Evolutionary conservation across 92 coral and sea anemone species (phyloP).

Genomic region (Epizoanthus ramosus): DNA sequence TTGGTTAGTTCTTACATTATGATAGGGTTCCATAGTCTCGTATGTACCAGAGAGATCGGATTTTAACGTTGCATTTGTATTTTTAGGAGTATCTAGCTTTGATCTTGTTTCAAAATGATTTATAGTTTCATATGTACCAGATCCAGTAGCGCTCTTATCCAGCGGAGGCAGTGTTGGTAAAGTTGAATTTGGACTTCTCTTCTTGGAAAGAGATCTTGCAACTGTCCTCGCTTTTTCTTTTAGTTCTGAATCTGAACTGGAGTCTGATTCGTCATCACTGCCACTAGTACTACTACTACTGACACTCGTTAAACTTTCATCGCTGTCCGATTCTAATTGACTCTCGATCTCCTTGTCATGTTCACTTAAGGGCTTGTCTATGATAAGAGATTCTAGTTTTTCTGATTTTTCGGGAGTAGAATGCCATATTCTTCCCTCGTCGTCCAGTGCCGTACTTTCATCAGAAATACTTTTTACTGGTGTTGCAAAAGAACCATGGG

Average conservation of each 20-base stretch:
- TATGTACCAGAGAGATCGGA: slow-evolving; percentile 51
- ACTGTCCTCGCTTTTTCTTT: slow-evolving; percentile 16
- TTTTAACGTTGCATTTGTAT: slow-evolving; percentile 27
- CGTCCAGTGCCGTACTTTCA: background rate
- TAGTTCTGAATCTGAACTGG: slow-evolving; percentile 26
- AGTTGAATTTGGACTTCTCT: slow-evolving; percentile 73
- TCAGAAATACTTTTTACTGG: slow-evolving; percentile 25
- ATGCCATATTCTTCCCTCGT: slow-evolving; percentile 16
- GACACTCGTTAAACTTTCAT: slow-evolving; percentile 89
- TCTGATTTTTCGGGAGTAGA: slow-evolving; percentile 42
- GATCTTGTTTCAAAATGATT: slow-evolving; percentile 18
- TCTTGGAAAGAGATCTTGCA: slow-evolving; percentile 30
- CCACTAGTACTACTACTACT: slow-evolving; percentile 68
- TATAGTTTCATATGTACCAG: slow-evolving; percentile 64
- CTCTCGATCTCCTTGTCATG: slow-evolving; percentile 2
- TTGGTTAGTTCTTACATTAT: background rate
- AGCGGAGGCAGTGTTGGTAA: slow-evolving; percentile 71
- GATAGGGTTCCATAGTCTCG: slow-evolving; percentile 44
- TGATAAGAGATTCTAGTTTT: background rate
- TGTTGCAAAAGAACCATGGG: slow-evolving; percentile 45
- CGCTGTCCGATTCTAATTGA: slow-evolving; percentile 45
- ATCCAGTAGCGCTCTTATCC: slow-evolving; percentile 12
- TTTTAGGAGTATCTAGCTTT: background rate
- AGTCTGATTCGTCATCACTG: slow-evolving; percentile 39
- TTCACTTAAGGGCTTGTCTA: background rate